A percentile compares a stretch with the other conserved stretches of the same genome.
These are phyloP conservation scores for Cephalopterus ornatus DNA, from an alignment of 2,113 vertebrate genomes.

Conservation along the genomic window DNA sequence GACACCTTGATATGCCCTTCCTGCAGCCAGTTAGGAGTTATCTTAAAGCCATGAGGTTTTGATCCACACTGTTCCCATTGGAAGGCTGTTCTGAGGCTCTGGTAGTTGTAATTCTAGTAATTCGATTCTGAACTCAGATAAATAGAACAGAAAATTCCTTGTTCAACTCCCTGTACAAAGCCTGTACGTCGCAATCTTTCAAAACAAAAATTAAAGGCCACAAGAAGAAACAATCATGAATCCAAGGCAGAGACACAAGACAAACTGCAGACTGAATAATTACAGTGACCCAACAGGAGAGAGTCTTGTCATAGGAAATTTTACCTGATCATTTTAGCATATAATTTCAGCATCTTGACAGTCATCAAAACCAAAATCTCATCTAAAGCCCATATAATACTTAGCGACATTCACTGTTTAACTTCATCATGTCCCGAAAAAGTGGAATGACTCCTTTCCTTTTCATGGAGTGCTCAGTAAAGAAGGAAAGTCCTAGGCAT, in stretches of 20 bases:
- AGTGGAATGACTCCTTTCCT: background rate
- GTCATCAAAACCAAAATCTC: background rate
- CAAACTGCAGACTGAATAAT: background rate
- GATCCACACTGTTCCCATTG: background rate
- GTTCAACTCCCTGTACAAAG: background rate
- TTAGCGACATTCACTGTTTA: background rate
- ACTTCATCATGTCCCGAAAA: background rate
- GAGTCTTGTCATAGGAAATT: background rate
- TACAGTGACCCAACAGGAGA: background rate
- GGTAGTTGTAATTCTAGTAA: background rate
- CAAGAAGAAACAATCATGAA: background rate
- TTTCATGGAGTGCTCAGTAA: background rate
- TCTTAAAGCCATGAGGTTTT: background rate
- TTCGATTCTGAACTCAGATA: background rate
- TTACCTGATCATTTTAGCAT: background rate
- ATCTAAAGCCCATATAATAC: background rate
- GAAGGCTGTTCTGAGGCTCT: background rate
- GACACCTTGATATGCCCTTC: background rate
- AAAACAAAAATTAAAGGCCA: background rate
- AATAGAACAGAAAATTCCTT: background rate
- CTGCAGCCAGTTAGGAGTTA: background rate
- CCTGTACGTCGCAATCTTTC: background rate
- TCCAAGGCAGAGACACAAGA: background rate
- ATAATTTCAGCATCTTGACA: background rate
- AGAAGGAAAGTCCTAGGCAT: background rate